Evolutionary conservation across 2,113 vertebrate genomes (phyloP).

Genomic region (Zosterops borbonicus): DNA sequence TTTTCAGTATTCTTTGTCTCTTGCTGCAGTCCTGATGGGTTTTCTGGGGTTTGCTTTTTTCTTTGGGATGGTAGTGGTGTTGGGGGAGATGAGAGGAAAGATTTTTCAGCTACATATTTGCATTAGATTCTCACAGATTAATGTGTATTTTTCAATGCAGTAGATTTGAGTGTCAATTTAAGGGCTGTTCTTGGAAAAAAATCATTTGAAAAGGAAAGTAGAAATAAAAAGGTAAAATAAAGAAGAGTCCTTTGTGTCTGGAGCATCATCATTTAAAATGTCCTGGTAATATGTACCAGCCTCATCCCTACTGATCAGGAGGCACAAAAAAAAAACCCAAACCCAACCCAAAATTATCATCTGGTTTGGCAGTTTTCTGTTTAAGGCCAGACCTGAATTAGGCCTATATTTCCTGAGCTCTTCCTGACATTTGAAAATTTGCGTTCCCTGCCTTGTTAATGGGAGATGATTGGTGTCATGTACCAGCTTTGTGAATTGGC

Average conservation of each 20-base stretch:
- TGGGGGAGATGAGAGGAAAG: not conserved
- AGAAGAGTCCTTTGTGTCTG: not conserved
- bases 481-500: not conserved
- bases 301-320: not conserved
- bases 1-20: not conserved
- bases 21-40: not conserved
- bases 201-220: not conserved
- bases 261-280: not conserved
- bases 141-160: not conserved
- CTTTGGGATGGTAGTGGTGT: not conserved
- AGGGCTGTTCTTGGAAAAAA: not conserved
- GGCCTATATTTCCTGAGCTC: not conserved
- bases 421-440: not conserved
- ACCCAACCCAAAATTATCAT: not conserved
- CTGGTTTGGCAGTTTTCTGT: not conserved
- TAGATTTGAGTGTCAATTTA: not conserved
- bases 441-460: not conserved
- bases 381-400: not conserved
- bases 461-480: not conserved
- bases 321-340: not conserved
- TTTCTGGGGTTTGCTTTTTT: not conserved
- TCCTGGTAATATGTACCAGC: not conserved
- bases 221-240: not conserved
- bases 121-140: not conserved
- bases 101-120: not conserved